Percentiles rank a stretch among this genome's conserved stretches.
Evolutionary conservation across 2,113 vertebrate genomes (phyloP).

Genomic region (Connochaetes taurinus): DNA sequence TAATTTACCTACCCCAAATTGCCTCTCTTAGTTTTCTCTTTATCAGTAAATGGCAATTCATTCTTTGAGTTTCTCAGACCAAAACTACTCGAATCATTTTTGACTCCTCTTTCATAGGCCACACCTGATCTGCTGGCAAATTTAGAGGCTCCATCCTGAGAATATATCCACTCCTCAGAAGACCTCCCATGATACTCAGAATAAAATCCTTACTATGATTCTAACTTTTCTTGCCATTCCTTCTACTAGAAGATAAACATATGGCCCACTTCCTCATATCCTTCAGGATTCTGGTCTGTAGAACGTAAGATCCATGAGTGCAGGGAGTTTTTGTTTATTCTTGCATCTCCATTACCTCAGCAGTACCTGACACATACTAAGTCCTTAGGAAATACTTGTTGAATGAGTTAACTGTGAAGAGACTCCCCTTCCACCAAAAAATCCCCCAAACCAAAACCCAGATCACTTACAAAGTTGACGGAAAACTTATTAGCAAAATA

Average conservation of each 20-base stretch:
- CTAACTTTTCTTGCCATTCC: not conserved
- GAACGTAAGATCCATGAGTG: not conserved
- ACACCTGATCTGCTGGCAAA: not conserved
- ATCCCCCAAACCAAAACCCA: not conserved
- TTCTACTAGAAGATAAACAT: not conserved
- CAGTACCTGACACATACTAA: not conserved
- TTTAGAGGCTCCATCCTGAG: not conserved
- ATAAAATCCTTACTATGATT: not conserved
- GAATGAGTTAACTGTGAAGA: not conserved
- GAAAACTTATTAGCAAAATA: constrained; percentile 24
- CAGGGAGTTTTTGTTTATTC: not conserved
- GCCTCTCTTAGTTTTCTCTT: not conserved
- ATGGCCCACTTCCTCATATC: not conserved
- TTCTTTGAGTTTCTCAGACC: not conserved
- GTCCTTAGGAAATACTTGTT: not conserved
- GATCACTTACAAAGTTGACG: not conserved
- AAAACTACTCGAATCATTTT: not conserved
- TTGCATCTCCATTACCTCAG: not conserved
- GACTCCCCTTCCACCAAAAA: not conserved
- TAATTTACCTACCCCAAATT: not conserved
- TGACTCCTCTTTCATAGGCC: not conserved
- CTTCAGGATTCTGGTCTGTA: not conserved
- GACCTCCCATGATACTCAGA: not conserved
- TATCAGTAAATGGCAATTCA: not conserved
- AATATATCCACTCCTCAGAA: not conserved